Base-by-base conservation (phyloP, 2,888 invertebrate species). In the Diabrotica balteata region DNA sequence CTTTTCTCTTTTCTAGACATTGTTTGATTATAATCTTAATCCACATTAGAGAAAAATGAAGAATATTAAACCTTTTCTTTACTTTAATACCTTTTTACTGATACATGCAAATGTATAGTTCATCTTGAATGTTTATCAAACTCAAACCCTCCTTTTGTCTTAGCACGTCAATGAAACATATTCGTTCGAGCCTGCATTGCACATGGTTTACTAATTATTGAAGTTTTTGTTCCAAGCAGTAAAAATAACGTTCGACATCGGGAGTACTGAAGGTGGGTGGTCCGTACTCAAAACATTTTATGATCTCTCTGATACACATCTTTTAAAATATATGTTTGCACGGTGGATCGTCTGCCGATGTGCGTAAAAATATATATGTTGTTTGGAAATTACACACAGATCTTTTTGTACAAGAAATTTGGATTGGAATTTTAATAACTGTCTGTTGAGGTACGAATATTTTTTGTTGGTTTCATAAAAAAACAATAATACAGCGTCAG, bases 181-280 rank as follows among this genome's bases (percentile, higher is more conserved):
- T 32, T 32, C 32, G 32, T 32, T 32, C 32, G 32, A 32, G 32
- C 32, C 73, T 76, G 76, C 72, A 68, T 61, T 66, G 72, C 76
- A 76, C 73, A 78, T 78, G 79, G 77, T 76, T 76, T 73, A 42
- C 75, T 79, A 78, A 78, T 78, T 77, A 79, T 77, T 75, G 77
- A 75, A 76, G 75, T 77, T 78, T 79, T 76, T 76, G 76, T 77
- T 72, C 67, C 61, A 64, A 67, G 73, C 73, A 67, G 73, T 77
- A 78, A 78, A 78, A 77, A 77, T 76, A 74, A 73, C 67, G 71
- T 71, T 74, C 72, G 72, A 69, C 54, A 57, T 57, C 55, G 45
- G 45, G 17, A 75, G 60, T 58, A 68, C 44, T 69, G 60, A 70
- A 70, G 70, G 75, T 78, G 78, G 77, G 78, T 78, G 78, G 78